Base-by-base conservation (phyloP, 2,888 invertebrate genomes). In the Melipona bicolor region DNA sequence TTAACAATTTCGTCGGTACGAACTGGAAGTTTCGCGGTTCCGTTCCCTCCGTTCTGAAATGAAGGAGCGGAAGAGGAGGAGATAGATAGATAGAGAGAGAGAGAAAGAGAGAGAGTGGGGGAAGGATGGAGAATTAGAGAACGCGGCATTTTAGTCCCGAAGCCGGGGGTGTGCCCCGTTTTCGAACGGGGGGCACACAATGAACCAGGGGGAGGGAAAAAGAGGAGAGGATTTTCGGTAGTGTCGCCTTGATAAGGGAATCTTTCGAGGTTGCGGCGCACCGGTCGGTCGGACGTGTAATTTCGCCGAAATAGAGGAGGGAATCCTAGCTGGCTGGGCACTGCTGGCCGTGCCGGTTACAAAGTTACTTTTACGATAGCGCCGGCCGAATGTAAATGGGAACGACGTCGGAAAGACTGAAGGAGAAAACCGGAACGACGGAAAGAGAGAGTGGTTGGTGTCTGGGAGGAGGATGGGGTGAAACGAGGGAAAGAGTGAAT, bases 331-430 rank as follows among this genome's bases (percentile, higher is more conserved):
- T 83, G 79, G 83, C 9, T 43, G 43, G 43, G 43, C 43, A 43
- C 43, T 84, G 83, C 81, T 85, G 88, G 85, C 81, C 87, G 83
- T 83, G 78, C 84, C 88, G 90, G 90, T 91, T 92, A 90, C 92
- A 86, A 91, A 93, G 93, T 92, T 91, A 92, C 92, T 92, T 93
- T 93, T 92, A 92, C 90, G 92, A 91, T 90, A 90, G 88, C 87
- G 88, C 87, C 83, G 90, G 87, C 91, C 89, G 88, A 88, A 90
- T 89, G 89, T 89, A 89, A 89, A 89, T 88, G 89, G 77, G 79
- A 36, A 21, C 62, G 71, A 32, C 54, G 64, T 49, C 17, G 56
- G 68, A 36, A 52, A 64, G 76, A 72, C 74, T 21, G 43, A 79
- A 71, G 77, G 81, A 82, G 81, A 75, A 79, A 73, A 83, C 59